Percentiles rank a stretch among this genome's conserved stretches.
Conservation (phyloP, 2,888 invertebrate genomes). For the Torymus tubicola region DNA sequence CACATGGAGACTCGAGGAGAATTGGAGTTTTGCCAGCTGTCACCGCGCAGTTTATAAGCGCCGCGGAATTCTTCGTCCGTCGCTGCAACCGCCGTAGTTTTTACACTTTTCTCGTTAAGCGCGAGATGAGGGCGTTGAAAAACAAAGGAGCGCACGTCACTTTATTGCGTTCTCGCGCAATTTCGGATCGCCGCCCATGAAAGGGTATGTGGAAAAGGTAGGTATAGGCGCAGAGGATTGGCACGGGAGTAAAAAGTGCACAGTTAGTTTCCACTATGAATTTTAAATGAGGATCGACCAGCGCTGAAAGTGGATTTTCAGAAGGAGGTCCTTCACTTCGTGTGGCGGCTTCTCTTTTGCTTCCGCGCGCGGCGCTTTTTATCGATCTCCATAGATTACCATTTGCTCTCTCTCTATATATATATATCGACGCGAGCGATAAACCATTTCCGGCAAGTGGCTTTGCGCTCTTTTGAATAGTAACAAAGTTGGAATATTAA, state of each 20-base stretch:
- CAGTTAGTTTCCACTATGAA: slow-evolving; percentile 19
- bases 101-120: slow-evolving; percentile 1
- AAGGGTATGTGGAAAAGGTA: no score
- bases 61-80: background rate
- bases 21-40: slow-evolving; percentile 52
- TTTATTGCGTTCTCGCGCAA: background rate
- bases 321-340: no score
- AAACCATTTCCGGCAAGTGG: no score
- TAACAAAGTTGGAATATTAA: no score
- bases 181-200: background rate
- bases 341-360: no score
- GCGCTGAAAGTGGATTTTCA: no score
- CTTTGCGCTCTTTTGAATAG: no score
- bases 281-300: background rate
- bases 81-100: background rate
- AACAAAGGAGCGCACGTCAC: background rate
- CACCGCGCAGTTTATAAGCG: slow-evolving; percentile 25
- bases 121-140: background rate
- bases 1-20: background rate
- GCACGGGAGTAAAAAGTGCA: background rate
- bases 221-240: no score
- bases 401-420: no score
- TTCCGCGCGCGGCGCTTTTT: no score
- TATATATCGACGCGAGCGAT: no score
- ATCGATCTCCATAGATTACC: no score